Conservation (phyloP, 2,888 invertebrate genomes). For the Laspeyria flexula region DNA sequence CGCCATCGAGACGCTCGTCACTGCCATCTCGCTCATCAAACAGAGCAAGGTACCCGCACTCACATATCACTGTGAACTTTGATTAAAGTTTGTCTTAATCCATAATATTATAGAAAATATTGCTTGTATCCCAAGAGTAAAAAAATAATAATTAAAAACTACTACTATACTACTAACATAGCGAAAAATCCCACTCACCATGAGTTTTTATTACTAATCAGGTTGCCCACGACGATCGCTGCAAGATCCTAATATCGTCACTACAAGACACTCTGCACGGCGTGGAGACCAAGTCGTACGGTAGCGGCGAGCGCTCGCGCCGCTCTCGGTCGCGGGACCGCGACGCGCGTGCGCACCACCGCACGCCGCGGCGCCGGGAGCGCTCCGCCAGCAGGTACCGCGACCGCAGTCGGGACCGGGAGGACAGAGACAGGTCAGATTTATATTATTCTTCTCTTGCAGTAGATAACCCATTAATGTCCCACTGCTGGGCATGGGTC, state of each 20-base stretch:
- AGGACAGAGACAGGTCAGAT: slow-evolving; percentile 74
- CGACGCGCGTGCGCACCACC: slow-evolving; percentile 67
- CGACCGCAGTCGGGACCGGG: slow-evolving; percentile 75
- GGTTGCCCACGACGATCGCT: slow-evolving; percentile 97
- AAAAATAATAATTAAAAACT: too few relatives aligned
- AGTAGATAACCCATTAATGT: too few relatives aligned
- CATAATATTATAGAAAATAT: too few relatives aligned
- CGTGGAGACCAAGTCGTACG: slow-evolving; percentile 99
- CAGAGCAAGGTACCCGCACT: slow-evolving; percentile 91
- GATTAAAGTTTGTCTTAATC: too few relatives aligned
- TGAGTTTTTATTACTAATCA: slow-evolving; percentile 32
- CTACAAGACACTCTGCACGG: slow-evolving; percentile 98
- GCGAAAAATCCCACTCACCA: background rate
- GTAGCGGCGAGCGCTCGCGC: slow-evolving; percentile 82
- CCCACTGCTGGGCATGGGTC: too few relatives aligned
- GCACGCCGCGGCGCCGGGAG: slow-evolving; percentile 74
- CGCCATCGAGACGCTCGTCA: slow-evolving; percentile 99
- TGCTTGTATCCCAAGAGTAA: too few relatives aligned
- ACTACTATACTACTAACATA: too few relatives aligned
- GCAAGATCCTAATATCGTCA: slow-evolving; percentile 98
- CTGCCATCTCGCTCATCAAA: slow-evolving; percentile 99
- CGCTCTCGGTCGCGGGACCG: slow-evolving; percentile 80
- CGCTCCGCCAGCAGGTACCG: slow-evolving; percentile 75
- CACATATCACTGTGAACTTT: too few relatives aligned
- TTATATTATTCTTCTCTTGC: slow-evolving; percentile 62